Percentiles rank a stretch among this genome's conserved stretches.
phyloP scores from a whole-genome alignment of 2,113 vertebrate genomes.

The Dinomys branickii region DNA sequence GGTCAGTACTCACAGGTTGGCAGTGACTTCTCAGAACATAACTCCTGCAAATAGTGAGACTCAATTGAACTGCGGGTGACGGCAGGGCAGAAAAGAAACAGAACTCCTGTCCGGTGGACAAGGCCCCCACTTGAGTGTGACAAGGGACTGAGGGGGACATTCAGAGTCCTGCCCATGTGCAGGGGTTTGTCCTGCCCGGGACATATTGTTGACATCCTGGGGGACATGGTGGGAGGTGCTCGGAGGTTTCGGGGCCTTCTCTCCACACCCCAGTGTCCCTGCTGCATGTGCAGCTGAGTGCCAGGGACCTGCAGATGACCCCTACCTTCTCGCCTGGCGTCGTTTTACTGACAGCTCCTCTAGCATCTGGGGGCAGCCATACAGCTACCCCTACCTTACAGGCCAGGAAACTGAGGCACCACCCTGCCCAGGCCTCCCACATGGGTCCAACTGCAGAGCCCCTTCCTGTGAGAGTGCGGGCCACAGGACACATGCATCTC shows the following conservation, averaged over 20 bases:
- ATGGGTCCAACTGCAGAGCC: not conserved
- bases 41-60: not conserved
- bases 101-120: not conserved
- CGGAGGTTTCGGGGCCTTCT: not conserved
- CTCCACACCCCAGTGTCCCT: not conserved
- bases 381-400: too few relatives aligned
- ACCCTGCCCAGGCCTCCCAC: not conserved
- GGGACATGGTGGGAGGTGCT: not conserved
- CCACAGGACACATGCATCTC: too few relatives aligned
- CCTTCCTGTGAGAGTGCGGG: not conserved
- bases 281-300: not conserved
- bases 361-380: not conserved
- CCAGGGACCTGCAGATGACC: fast-evolving
- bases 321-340: not conserved
- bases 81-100: not conserved
- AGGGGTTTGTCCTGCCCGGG: not conserved
- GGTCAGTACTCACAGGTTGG: not conserved
- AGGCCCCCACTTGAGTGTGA: not conserved
- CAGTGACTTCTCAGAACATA: not conserved
- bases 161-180: not conserved
- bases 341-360: not conserved
- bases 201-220: not conserved
- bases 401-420: not conserved
- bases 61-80: fast-evolving
- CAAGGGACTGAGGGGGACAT: not conserved